Evolutionary conservation across 35 echinoderm and acorn worm genomes (phyloP), one percentile per base, ranked within the genome.

Genomic region (Lytechinus pictus): DNA sequence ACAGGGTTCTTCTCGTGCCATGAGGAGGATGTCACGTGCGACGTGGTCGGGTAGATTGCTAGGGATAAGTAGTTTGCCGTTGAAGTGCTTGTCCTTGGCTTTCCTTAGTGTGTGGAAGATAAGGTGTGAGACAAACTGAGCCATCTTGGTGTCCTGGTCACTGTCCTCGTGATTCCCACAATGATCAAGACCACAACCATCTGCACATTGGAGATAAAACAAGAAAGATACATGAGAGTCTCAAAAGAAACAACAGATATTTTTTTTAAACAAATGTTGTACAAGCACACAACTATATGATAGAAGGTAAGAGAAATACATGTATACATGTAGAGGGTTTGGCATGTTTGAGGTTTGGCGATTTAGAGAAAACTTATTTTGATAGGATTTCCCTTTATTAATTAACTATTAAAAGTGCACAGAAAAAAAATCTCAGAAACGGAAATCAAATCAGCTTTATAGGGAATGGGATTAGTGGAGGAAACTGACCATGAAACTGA

Each of bases 1-100:
- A 60, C 98, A 99, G 16, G 98, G 98, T 91, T 99, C 98, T 52
- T 97, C 95, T 53, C 94, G 89, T 54, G 97, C 97, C 98, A 99
- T 99, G 51, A 94, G 90, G 24, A 96, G 33, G 11, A 98, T 91
- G 87, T 99, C 98, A 54, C 94, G 89, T 51, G 98, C 98, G 2
- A 98, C 55, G 53, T 95, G 87, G 52, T 97, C 79, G 3, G 98
- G 55, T 1, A 99, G 95, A 91, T 95, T 92, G 55, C 94, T 95
- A 4, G 98, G 98, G 66, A 99, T 93, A 1, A 98, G 94, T 21
- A 99, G 90, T 90, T 95, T 92, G 19, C 92, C 86, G 4, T 86
- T 66, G 52, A 94, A 61, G 0, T 54, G 28, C 54, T 97, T 55
- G 51, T 97, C 94, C 21, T 95, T 94, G 8, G 97, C 97, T 52